Conservation (phyloP, 2,113 vertebrate genomes). For the Cercocebus atys region DNA sequence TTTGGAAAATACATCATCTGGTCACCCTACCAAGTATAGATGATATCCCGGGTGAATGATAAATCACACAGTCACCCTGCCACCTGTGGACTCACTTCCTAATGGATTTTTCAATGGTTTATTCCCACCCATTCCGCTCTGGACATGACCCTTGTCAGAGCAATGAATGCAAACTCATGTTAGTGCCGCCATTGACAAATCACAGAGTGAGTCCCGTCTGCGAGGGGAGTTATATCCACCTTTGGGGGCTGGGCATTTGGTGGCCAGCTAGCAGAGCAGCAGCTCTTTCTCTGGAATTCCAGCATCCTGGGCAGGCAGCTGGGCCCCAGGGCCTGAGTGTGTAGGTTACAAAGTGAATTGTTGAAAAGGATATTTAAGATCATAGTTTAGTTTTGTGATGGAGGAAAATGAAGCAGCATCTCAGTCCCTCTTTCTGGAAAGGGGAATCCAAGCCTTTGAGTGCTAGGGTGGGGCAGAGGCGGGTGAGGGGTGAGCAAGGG, state of each 20-base stretch:
- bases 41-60: not conserved
- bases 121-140: not conserved
- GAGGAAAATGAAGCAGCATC: not conserved
- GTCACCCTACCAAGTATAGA: not conserved
- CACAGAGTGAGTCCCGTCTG: not conserved
- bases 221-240: not conserved
- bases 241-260: not conserved
- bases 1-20: not conserved
- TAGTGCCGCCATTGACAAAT: not conserved
- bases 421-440: not conserved
- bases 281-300: not conserved
- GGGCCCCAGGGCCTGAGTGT: not conserved
- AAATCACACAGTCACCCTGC: not conserved
- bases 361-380: not conserved
- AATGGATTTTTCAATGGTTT: not conserved
- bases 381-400: not conserved
- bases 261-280: not conserved
- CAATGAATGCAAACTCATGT: rapidly evolving
- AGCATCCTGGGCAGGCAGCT: not conserved
- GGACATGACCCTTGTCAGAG: not conserved
- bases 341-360: not conserved
- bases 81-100: not conserved
- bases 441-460: not conserved
- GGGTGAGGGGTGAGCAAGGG: too few species aligned
- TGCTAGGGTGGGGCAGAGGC: rapidly evolving